phyloP scores from a whole-genome alignment of 2,888 invertebrate species.

The Stenchaetothrips biformis region DNA sequence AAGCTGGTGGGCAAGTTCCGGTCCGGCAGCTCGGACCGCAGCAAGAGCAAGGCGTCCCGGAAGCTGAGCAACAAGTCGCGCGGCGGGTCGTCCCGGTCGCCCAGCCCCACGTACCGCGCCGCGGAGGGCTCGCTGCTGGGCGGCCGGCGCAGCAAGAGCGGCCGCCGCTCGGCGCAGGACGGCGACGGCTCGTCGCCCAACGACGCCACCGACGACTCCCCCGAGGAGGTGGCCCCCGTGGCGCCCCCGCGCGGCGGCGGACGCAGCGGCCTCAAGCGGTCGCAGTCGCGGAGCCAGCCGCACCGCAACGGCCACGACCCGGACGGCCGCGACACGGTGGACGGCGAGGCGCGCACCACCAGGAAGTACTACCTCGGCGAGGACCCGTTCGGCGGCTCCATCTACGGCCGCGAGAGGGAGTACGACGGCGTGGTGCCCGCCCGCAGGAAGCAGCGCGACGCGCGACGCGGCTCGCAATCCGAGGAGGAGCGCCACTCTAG shows the following conservation, averaged over 20 bases:
- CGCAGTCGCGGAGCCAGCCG: constrained; percentile 31
- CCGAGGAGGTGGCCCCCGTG: constrained; percentile 38
- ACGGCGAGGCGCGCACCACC: constrained; percentile 49
- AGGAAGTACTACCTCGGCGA: constrained; percentile 81
- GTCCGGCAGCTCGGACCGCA: constrained; percentile 63
- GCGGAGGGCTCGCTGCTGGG: constrained; percentile 11
- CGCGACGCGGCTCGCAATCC: constrained; percentile 27
- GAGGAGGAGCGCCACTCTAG: constrained; percentile 36
- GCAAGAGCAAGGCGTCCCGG: constrained; percentile 51
- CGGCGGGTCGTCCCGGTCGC: constrained; percentile 26
- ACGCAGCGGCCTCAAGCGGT: constrained; percentile 27
- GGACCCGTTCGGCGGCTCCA: constrained; percentile 77
- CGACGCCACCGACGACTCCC: constrained; percentile 42
- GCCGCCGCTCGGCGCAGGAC: constrained; percentile 12
- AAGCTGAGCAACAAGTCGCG: constrained; percentile 45
- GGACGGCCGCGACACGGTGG: constrained; percentile 37
- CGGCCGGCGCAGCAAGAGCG: constrained; percentile 29
- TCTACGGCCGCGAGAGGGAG: constrained; percentile 79
- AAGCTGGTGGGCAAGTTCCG: constrained; percentile 78
- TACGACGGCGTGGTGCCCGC: constrained; percentile 64
- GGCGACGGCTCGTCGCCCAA: constrained; percentile 48
- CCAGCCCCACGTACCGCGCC: constrained; percentile 11
- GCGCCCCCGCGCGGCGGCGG: constrained; percentile 39
- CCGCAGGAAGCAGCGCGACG: constrained; percentile 43
- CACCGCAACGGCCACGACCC: constrained; percentile 29